A percentile compares a stretch with the other conserved stretches of the same genome.
phyloP scores from a whole-genome alignment of 1,140 invertebrate genomes.

The Araneus ventricosus region DNA sequence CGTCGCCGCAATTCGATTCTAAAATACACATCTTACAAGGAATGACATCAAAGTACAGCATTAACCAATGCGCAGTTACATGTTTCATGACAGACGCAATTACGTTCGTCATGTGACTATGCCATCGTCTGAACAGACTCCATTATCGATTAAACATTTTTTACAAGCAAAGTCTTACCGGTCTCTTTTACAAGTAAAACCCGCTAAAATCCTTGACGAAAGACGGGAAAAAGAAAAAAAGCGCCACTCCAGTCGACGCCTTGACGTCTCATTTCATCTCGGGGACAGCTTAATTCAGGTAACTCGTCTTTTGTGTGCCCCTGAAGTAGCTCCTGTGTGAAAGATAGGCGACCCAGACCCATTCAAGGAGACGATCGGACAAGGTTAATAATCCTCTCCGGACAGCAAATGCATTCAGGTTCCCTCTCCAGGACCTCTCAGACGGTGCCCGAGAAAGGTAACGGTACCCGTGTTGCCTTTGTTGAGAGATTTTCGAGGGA shows the following conservation, averaged over 20 bases:
- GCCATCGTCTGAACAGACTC: no score
- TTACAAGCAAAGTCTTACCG: no score
- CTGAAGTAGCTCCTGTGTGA: neutral
- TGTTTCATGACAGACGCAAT: no score
- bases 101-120: no score
- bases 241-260: neutral
- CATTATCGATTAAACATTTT: no score
- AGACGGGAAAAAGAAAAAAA: neutral
- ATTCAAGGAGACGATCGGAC: conserved; percentile 24
- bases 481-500: neutral
- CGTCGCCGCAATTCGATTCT: no score
- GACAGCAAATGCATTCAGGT: neutral
- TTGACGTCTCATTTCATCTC: conserved; percentile 26
- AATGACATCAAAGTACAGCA: no score
- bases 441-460: neutral
- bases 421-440: neutral
- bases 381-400: conserved; percentile 49
- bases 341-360: neutral
- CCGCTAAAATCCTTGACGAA: neutral
- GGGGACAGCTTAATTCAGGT: conserved; percentile 39
- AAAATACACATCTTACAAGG: no score
- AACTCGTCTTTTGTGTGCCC: neutral
- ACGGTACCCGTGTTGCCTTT: neutral
- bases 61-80: no score
- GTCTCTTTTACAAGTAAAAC: neutral